Evolutionary conservation across 2,113 vertebrate species (phyloP), one percentile per base, ranked within the genome.

Genomic region (Corynorhinus townsendii): DNA sequence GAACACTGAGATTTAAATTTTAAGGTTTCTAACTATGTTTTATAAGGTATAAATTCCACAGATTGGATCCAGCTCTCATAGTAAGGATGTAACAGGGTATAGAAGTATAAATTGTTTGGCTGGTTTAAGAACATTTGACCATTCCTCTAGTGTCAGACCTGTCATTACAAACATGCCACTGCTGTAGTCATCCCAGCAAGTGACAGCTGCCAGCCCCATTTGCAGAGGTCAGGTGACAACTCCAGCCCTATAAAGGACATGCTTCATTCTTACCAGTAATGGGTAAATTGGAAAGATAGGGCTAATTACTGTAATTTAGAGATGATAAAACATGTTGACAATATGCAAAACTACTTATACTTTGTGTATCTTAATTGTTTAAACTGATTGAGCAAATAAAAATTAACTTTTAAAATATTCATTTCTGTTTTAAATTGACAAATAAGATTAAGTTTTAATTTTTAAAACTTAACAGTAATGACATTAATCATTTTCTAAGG

Each of bases 401-500:
- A 89, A 26, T 62, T 83, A 62, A 86, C 22, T 79, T 92, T 91
- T 43, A 92, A 94, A 94, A 90, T 81, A 75, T 12, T 43, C 28
- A 69, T 9, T 75, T 91, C 54, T 86, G 20, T 69, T 93, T 90
- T 81, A 94, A 90, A 90, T 68, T 72, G 24, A 75, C 40, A 75
- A 69, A 28, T 66, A 89, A 40, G 84, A 28, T 90, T 94, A 87
- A 90, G 75, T 54, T 90, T 91, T 92, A 80, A 87, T 75, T 75
- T 95, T 91, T 86, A 73, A 85, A 93, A 72, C 10, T 54, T 43
- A 89, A 84, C 52, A 77, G 7, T 54, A 33, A 66, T 87, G 66
- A 33, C 7, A 45, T 54, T 82, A 52, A 35, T 91, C 30, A 35
- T 73, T 80, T 94, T 89, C 26, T 47, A 83, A 68, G 12, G 11